phyloP scores from a whole-genome alignment of 2,113 vertebrate genomes.

The Nerophis lumbriciformis region DNA sequence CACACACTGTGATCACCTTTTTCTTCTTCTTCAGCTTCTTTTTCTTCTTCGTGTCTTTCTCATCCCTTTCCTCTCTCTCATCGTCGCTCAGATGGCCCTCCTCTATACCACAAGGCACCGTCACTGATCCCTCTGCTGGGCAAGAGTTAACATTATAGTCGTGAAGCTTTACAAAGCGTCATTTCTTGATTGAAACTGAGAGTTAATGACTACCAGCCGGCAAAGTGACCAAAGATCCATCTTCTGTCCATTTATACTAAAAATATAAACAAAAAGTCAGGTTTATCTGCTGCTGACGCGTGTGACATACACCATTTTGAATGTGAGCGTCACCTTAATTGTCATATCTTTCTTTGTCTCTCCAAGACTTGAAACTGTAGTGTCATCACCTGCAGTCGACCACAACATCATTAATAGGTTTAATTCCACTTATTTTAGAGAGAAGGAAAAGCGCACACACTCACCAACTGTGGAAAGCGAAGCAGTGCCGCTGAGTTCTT shows the following conservation, averaged over 20 bases:
- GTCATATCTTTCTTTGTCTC: slow-evolving; percentile 18
- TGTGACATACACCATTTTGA: background rate
- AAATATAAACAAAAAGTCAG: background rate
- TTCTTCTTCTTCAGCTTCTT: slow-evolving; percentile 42
- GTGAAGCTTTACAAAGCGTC: background rate
- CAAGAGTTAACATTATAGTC: slow-evolving; percentile 7
- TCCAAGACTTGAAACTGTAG: slow-evolving; percentile 8
- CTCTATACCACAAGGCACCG: background rate
- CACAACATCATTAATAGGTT: background rate
- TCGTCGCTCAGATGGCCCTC: slow-evolving; percentile 51
- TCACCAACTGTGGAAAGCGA: slow-evolving; percentile 32
- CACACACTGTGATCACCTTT: slow-evolving; percentile 12
- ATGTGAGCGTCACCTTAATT: slow-evolving; percentile 30
- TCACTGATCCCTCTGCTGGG: slow-evolving; percentile 13
- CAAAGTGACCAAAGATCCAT: background rate
- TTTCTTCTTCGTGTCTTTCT: slow-evolving; percentile 35
- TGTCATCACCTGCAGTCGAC: slow-evolving; percentile 20
- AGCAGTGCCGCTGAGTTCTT: slow-evolving; percentile 3
- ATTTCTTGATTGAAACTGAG: background rate
- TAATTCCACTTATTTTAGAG: background rate
- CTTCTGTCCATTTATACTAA: slow-evolving; percentile 9
- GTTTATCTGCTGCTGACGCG: background rate
- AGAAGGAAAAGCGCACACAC: background rate
- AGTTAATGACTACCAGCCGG: background rate
- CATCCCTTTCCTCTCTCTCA: slow-evolving; percentile 43